A percentile compares a stretch with the other conserved stretches of the same genome.
Conservation (phyloP, 2,113 vertebrate genomes). For the Centropus unirufus region DNA sequence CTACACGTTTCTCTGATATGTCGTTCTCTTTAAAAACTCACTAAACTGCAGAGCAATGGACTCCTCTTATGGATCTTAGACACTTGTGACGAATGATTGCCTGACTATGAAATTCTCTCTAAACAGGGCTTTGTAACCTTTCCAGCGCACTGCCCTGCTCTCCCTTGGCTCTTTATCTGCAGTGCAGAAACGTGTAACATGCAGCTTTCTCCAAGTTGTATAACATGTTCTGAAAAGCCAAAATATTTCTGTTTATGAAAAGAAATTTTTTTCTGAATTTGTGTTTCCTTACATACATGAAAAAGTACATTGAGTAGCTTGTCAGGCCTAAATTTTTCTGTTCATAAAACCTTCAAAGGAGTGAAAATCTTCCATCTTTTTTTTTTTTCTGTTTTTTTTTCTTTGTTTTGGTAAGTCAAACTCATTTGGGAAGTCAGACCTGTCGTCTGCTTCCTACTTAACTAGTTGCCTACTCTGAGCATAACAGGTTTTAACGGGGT, state of each 20-base stretch:
- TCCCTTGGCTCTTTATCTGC: not conserved
- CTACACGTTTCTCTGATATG: conserved; percentile 45
- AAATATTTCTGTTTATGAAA: conserved; percentile 2
- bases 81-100: conserved; percentile 11
- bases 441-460: not conserved
- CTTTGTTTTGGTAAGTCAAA: not conserved
- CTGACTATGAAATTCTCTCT: conserved; percentile 7
- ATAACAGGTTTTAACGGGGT: not conserved
- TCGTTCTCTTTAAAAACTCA: conserved; percentile 8
- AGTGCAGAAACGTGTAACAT: not conserved
- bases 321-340: not conserved
- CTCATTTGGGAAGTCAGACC: not conserved
- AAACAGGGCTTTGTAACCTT: conserved; percentile 13
- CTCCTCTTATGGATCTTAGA: not conserved
- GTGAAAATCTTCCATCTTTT: not conserved
- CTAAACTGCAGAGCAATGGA: not conserved
- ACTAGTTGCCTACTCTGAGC: not conserved
- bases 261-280: not conserved
- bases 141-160: not conserved
- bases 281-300: not conserved
- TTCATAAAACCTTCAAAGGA: not conserved
- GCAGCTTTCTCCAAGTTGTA: not conserved
- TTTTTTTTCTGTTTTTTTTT: not conserved
- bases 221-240: not conserved
- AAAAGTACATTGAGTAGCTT: not conserved